Conservation (phyloP, 1,140 invertebrate species). For the Ylistrum balloti region DNA sequence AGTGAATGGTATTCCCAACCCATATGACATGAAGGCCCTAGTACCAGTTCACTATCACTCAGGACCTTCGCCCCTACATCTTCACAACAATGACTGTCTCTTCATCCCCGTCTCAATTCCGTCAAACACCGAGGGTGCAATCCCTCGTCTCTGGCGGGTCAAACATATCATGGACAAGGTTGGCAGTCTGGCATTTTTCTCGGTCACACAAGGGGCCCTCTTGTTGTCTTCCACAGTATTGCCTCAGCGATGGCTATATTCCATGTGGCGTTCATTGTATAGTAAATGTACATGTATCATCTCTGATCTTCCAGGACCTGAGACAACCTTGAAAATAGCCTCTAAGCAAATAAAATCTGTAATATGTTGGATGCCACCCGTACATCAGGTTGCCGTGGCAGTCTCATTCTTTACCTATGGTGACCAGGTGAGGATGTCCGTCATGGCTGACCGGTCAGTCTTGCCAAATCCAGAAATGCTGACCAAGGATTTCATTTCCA, state of each 20-base stretch:
- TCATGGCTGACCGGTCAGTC: conserved; percentile 83
- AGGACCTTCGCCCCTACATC: conserved; percentile 63
- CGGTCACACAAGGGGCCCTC: conserved; percentile 83
- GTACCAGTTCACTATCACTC: conserved; percentile 83
- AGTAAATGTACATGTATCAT: conserved; percentile 80
- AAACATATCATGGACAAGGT: conserved; percentile 83
- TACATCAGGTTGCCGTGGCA: conserved; percentile 82
- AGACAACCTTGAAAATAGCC: conserved; percentile 79
- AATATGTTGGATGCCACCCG: conserved; percentile 83
- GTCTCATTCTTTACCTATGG: conserved; percentile 85
- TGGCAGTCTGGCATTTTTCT: conserved; percentile 84
- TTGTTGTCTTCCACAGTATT: conserved; percentile 72
- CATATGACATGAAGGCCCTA: conserved; percentile 83
- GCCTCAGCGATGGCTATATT: conserved; percentile 65
- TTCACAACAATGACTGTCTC: conserved; percentile 80
- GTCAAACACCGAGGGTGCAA: conserved; percentile 85
- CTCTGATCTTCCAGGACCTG: conserved; percentile 84
- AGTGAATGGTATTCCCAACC: conserved; percentile 77
- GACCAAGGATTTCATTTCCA: conserved; percentile 76
- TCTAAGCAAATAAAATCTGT: conserved; percentile 83
- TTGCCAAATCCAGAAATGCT: conserved; percentile 80
- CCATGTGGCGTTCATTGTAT: conserved; percentile 77
- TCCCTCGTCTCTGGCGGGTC: conserved; percentile 86
- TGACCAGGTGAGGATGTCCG: conserved; percentile 83
- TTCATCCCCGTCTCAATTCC: conserved; percentile 83